A percentile compares a stretch with the other conserved stretches of the same genome.
Conservation (phyloP, 2,888 invertebrate genomes). For the Drymonia ruficornis region DNA sequence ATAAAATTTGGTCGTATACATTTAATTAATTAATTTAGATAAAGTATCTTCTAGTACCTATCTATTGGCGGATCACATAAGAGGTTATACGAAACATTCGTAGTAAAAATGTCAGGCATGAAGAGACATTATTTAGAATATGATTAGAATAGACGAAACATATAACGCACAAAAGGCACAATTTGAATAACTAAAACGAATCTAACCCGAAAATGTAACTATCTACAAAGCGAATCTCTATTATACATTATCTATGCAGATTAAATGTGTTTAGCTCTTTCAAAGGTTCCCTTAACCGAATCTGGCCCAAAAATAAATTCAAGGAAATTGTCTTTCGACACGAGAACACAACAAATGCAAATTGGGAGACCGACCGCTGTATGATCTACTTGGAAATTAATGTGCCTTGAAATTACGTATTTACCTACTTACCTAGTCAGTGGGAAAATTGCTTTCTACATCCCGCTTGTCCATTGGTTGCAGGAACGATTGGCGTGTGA, state of each 20-base stretch:
- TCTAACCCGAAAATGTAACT: constrained; percentile 5
- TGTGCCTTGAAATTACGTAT: constrained; percentile 79
- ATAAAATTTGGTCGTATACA: too few relatives aligned
- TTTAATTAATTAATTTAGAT: too few relatives aligned
- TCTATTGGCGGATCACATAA: too few relatives aligned
- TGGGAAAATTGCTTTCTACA: constrained; percentile 77
- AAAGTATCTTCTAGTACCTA: too few relatives aligned
- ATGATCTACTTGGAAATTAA: constrained; percentile 73
- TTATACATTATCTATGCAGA: constrained; percentile 35
- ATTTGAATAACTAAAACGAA: neutral
- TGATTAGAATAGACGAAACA: too few relatives aligned
- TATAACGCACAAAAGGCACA: too few relatives aligned
- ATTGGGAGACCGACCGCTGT: constrained; percentile 51
- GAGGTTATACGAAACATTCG: too few relatives aligned
- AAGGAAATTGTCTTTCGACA: constrained; percentile 37
- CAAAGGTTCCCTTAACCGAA: constrained; percentile 31
- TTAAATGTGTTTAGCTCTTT: constrained; percentile 37
- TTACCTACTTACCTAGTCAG: constrained; percentile 80
- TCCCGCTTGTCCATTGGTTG: constrained; percentile 66
- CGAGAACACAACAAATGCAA: constrained; percentile 54
- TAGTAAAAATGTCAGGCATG: too few relatives aligned
- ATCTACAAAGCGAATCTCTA: constrained; percentile 30
- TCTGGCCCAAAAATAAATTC: constrained; percentile 34
- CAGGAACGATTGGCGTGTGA: constrained; percentile 69
- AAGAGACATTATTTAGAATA: too few relatives aligned